phyloP scores from a whole-genome alignment of 2,797 vertebrate genomes.

The Microctenopoma steveboyesi region DNA sequence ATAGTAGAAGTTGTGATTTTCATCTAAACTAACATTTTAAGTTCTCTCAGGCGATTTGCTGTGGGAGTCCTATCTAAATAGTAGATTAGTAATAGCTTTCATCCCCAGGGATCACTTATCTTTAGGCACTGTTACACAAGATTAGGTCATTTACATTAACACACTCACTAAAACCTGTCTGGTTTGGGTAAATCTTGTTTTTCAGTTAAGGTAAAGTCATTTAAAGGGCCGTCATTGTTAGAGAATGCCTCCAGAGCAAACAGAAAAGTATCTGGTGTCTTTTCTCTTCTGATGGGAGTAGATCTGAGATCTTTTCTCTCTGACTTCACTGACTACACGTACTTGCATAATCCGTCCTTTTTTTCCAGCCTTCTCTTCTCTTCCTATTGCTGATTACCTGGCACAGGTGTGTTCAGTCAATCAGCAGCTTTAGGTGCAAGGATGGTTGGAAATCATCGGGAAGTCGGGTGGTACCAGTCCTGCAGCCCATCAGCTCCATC shows the following conservation, averaged over 20 bases:
- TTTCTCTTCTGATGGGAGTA: slow-evolving; percentile 12
- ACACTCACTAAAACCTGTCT: slow-evolving; percentile 44
- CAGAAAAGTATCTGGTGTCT: slow-evolving; percentile 29
- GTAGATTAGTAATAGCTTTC: slow-evolving; percentile 32
- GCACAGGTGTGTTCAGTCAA: no score
- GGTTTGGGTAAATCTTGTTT: slow-evolving; percentile 41
- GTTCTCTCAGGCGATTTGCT: slow-evolving; percentile 37
- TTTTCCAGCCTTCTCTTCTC: no score
- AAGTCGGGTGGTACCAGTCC: no score
- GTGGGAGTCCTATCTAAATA: slow-evolving; percentile 32
- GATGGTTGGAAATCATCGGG: no score
- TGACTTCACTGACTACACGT: no score
- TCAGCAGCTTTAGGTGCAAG: no score
- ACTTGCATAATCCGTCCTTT: no score
- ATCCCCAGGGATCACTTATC: slow-evolving; percentile 41
- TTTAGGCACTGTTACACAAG: slow-evolving; percentile 60
- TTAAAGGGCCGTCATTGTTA: slow-evolving; percentile 23
- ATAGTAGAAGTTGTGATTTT: slow-evolving; percentile 21
- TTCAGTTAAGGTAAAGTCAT: slow-evolving; percentile 32
- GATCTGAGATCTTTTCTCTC: no score
- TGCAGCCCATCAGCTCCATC: no score
- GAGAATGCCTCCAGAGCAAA: slow-evolving; percentile 26
- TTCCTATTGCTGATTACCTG: no score
- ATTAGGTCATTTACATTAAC: slow-evolving; percentile 55
- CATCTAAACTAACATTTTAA: slow-evolving; percentile 21